phyloP scores from a whole-genome alignment of 2,113 vertebrate genomes.

The Vicugna pacos region DNA sequence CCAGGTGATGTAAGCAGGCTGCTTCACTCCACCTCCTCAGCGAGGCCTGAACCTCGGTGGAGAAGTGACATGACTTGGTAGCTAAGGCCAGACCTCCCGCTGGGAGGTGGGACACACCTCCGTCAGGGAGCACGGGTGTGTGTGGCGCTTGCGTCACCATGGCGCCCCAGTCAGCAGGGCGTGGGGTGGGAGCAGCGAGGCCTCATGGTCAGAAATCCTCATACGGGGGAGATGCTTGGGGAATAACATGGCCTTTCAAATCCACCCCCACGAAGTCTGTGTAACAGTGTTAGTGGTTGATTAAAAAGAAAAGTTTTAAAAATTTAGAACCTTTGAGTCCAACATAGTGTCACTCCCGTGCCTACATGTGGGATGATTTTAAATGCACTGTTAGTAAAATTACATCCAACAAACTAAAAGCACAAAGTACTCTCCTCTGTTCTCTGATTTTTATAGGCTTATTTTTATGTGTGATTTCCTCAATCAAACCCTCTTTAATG shows the following conservation, averaged over 20 bases:
- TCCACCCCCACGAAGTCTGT: fast-evolving
- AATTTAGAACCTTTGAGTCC: not conserved
- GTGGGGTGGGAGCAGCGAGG: fast-evolving
- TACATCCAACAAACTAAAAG: not conserved
- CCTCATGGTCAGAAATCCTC: not conserved
- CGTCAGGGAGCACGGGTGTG: not conserved
- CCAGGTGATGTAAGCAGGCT: not conserved
- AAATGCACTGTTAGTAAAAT: not conserved
- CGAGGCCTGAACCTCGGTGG: not conserved
- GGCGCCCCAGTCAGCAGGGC: no score
- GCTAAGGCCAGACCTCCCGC: not conserved
- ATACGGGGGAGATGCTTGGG: not conserved
- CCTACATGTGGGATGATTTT: not conserved
- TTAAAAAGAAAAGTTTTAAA: not conserved
- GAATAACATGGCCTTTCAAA: not conserved
- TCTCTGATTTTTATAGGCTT: not conserved
- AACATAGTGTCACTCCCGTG: not conserved
- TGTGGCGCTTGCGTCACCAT: not conserved
- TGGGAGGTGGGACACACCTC: not conserved
- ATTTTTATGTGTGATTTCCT: not conserved
- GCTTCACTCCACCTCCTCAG: not conserved
- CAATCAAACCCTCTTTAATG: not conserved
- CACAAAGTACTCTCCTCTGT: not conserved
- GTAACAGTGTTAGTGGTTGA: not conserved
- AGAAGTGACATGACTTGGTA: not conserved